Evolutionary conservation across 2,113 vertebrate species (phyloP), one percentile per base, ranked within the genome.

Genomic region (Crotalus helleri): DNA sequence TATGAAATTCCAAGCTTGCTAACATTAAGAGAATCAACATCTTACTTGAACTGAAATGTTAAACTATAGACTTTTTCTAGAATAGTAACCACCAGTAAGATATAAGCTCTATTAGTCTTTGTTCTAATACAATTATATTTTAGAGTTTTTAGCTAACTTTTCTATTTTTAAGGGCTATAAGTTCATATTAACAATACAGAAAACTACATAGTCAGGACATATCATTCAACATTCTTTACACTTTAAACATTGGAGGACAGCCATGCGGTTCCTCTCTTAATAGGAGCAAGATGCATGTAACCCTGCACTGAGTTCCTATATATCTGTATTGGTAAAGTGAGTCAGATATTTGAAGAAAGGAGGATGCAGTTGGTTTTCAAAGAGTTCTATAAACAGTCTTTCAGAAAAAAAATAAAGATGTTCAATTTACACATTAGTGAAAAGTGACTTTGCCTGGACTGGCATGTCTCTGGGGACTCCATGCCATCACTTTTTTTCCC

Each of bases 371-470:
- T 4, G 55, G 24, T 61, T 46, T 95, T 53, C 81, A 53, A 92
- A 93, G 8, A 93, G n/a, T 24, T 57, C 59, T 90, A 51, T 74
- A 11, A n/a, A 4, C 1, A 24, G 2, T 92, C 51, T 94, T 94
- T 93, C 74, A 86, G n/a, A 93, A 94, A 49, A 85, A 15, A n/a
- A 33, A 69, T 69, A 19, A 19, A 58, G 33, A 39, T 86, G 3
- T 81, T 95, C 86, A 91, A 92, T 90, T 93, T 95, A 92, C 85
- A 33, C 95, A 95, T 92, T 26, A 87, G 46, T 54, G 95, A n/a
- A 19, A 93, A 93, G 46, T 57, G 10, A n/a, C 54, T 95, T 87
- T 93, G 89, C 88, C 5, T 6, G 51, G 94, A 92, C 9, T 95
- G 44, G 0, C 3, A 85, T 26, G 23, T 87, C 94, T 93, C 17